Percentiles rank a stretch among this genome's conserved stretches.
Conservation (phyloP, 2,113 vertebrate genomes). For the Okapia johnstoni region DNA sequence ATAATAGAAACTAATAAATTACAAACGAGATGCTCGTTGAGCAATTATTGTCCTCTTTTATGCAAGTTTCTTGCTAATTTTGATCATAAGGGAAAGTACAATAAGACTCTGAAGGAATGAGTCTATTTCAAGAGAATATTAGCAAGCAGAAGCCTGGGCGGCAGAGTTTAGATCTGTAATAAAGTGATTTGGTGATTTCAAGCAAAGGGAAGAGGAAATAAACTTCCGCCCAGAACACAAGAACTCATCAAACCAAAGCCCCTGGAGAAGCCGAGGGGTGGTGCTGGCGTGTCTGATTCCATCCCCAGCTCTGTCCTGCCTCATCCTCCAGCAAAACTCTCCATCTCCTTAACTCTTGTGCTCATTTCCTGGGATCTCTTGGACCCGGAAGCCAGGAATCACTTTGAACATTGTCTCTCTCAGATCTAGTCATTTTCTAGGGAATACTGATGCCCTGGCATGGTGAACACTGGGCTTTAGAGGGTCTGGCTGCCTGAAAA, state of each 20-base stretch:
- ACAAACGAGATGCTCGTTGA: conserved; percentile 89
- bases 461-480: too few relatives aligned
- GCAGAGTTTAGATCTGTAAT: conserved; percentile 76
- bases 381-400: not conserved
- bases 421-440: not conserved
- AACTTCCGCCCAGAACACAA: conserved; percentile 62
- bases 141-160: conserved; percentile 73
- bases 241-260: not conserved
- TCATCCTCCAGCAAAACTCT: not conserved
- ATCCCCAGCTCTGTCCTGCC: not conserved
- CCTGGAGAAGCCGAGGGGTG: not conserved
- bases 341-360: not conserved
- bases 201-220: conserved; percentile 68
- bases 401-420: not conserved
- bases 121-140: conserved; percentile 85
- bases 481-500: too few relatives aligned
- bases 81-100: conserved; percentile 87
- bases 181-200: conserved; percentile 80
- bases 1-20: conserved; percentile 92
- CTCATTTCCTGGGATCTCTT: not conserved
- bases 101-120: conserved; percentile 84
- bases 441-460: not conserved
- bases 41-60: conserved; percentile 91
- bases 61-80: conserved; percentile 90
- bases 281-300: not conserved